phyloP scores from a whole-genome alignment of 2,797 vertebrate genomes.

The Oophaga sylvatica region DNA sequence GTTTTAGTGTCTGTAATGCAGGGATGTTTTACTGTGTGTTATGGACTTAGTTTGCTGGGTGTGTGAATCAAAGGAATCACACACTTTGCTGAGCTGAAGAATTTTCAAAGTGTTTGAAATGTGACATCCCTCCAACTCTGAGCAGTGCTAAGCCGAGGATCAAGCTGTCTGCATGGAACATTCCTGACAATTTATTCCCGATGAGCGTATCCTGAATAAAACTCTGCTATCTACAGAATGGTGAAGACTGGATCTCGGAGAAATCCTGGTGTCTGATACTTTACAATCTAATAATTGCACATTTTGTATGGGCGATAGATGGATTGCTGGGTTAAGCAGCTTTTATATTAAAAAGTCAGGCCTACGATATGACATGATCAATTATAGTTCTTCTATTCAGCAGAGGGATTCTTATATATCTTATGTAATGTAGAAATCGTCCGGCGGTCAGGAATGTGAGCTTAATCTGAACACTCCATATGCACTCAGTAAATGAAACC shows the following conservation, averaged over 20 bases:
- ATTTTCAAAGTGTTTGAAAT: constrained; percentile 30
- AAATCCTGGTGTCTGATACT: constrained; percentile 2
- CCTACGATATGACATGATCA: background rate
- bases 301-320: constrained; percentile 22
- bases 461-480: background rate
- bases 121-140: constrained; percentile 24
- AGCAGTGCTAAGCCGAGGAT: constrained; percentile 31
- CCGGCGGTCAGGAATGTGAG: background rate
- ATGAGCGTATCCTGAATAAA: constrained; percentile 21
- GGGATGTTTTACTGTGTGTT: constrained; percentile 20
- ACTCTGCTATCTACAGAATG: background rate
- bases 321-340: constrained; percentile 35
- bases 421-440: background rate
- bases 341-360: background rate
- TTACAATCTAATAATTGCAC: constrained; percentile 32
- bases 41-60: constrained; percentile 5
- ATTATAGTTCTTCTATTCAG: constrained; percentile 1
- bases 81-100: background rate
- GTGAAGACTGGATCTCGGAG: background rate
- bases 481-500: background rate
- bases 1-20: constrained; percentile 64
- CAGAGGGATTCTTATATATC: background rate
- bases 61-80: constrained; percentile 23
- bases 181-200: constrained; percentile 38
- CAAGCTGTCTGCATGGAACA: constrained; percentile 8